Evolutionary conservation across 2,797 vertebrate genomes (phyloP).

Genomic region (Coendou prehensilis): DNA sequence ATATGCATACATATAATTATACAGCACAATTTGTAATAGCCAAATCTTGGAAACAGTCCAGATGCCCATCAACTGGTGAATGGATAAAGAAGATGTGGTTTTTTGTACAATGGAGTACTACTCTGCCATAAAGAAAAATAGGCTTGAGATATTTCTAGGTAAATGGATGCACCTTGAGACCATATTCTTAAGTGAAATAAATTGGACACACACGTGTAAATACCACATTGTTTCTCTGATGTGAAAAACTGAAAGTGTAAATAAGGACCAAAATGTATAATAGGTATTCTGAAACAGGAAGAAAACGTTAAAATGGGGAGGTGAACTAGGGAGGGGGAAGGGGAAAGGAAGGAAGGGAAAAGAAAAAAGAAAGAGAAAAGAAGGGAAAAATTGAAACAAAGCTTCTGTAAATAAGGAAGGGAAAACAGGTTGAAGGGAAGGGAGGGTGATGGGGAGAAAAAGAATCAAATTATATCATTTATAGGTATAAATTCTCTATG

Average conservation of each 20-base stretch:
- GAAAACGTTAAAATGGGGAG: background rate
- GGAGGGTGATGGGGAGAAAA: background rate
- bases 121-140: background rate
- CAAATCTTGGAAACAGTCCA: too few species aligned
- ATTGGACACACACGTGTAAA: background rate
- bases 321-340: background rate
- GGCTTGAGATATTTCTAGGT: background rate
- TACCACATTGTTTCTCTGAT: background rate
- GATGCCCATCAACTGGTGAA: too few species aligned
- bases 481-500: background rate
- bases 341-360: background rate
- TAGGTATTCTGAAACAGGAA: background rate
- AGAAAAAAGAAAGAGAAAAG: background rate
- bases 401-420: background rate
- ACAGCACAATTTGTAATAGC: too few species aligned
- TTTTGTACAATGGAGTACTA: background rate
- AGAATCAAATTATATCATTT: background rate
- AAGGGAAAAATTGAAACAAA: background rate
- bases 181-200: background rate
- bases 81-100: too few species aligned
- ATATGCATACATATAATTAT: too few species aligned
- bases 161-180: background rate
- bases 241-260: background rate
- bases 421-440: background rate
- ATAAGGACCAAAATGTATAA: background rate